phyloP scores from a whole-genome alignment of 2,888 invertebrate genomes.

The Teleogryllus oceanicus region DNA sequence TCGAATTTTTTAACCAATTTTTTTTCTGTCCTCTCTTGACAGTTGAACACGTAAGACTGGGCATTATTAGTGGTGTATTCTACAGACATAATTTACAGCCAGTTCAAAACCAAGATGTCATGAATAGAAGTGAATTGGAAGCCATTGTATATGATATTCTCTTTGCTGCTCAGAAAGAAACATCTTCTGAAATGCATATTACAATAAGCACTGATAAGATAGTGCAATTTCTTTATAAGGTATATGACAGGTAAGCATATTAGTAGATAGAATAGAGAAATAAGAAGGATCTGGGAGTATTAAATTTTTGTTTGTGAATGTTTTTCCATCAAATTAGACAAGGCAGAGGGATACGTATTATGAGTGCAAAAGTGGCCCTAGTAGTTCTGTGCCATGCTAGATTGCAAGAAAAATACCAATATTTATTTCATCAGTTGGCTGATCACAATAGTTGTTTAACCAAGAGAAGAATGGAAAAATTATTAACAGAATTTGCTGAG shows the following conservation, averaged over 20 bases:
- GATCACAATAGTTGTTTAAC: slow-evolving; percentile 74
- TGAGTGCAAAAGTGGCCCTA: slow-evolving; percentile 65
- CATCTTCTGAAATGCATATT: slow-evolving; percentile 58
- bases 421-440: slow-evolving; percentile 65
- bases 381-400: slow-evolving; percentile 64
- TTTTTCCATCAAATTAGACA: slow-evolving; percentile 52
- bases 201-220: slow-evolving; percentile 62
- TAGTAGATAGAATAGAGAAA: slow-evolving; percentile 19
- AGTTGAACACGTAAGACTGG: slow-evolving; percentile 53
- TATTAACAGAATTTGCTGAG: slow-evolving; percentile 62
- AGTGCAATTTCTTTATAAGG: slow-evolving; percentile 62
- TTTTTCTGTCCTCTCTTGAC: slow-evolving; percentile 38
- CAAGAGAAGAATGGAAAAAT: slow-evolving; percentile 57
- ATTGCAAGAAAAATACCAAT: slow-evolving; percentile 61
- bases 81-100: slow-evolving; percentile 66
- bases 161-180: slow-evolving; percentile 67
- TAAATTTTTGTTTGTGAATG: slow-evolving; percentile 22
- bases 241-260: slow-evolving; percentile 62
- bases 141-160: slow-evolving; percentile 70
- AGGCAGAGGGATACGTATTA: slow-evolving; percentile 60
- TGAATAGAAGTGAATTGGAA: slow-evolving; percentile 67
- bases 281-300: neutral
- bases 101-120: slow-evolving; percentile 62
- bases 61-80: slow-evolving; percentile 66
- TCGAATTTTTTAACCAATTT: neutral